Base-by-base conservation (phyloP, 2,797 vertebrate genomes). In the Champsocephalus esox region DNA sequence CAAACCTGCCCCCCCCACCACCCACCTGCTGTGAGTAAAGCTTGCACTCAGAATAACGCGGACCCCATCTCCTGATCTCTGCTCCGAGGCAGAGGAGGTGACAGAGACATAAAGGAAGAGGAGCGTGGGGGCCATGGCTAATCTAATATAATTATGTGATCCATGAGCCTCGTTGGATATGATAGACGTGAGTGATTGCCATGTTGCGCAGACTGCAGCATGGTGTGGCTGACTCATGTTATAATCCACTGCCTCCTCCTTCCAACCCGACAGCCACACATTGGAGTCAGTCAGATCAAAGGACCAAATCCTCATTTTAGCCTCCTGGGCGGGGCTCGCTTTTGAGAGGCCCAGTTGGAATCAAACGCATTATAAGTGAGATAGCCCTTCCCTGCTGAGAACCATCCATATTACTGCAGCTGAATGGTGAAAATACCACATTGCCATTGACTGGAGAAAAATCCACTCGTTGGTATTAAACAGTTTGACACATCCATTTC, bases 261-360 rank as follows among this genome's bases (percentile, higher is more conserved):
- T 44, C 45, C 51, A 7, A 55, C 75, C 51, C 17, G 0, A 9
- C 80, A 54, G 59, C 38, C 73, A 57, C 66, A 49, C 58, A 19
- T 6, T 41, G 54, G 51, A 84, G 83, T 79, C 84, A 76, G 52
- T n/a, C 69, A 74, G 77, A 92, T 93, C 89, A 92, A 87, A 92
- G 83, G 73, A 77, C 77, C 66, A 61, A 77, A 75, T 83, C 73
- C 72, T 82, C 70, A 67, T 81, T 74, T 32, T 34, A 64, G 77
- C 59, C 52, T 69, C 77, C 14, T 64, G 78, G 87, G 65, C 14
- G 73, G 79, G 38, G 84, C 81, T 79, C 16, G 0, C 9, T 58
- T 69, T 66, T 80, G 82, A 81, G 80, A 49, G 75, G 77, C 82
- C 38, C 38, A 34, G 80, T 81, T 79, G 68, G 82, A 88, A 69